These are phyloP conservation scores for Catalaphyllia jardinei DNA, from an alignment of 64 coral and sea anemone species.

Conservation along the genomic window DNA sequence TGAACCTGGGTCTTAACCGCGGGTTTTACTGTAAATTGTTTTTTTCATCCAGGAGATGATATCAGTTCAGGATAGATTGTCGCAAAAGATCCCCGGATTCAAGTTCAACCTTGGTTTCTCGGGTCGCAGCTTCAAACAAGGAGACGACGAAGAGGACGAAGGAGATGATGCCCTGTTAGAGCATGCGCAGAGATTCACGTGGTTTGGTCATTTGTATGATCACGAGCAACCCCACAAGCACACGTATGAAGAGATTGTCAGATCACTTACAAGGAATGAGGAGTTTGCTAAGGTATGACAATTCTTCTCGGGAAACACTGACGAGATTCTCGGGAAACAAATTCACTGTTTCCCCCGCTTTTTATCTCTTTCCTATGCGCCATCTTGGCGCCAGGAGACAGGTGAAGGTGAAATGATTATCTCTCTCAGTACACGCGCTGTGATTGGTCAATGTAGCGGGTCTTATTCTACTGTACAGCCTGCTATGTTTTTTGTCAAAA, in stretches of 20 bases:
- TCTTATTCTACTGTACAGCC: too few relatives aligned
- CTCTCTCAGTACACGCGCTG: too few relatives aligned
- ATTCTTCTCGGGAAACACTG: too few relatives aligned
- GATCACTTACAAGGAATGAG: slow-evolving; percentile 80
- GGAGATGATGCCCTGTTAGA: slow-evolving; percentile 83
- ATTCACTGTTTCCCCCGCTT: too few relatives aligned
- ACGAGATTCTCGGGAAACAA: too few relatives aligned
- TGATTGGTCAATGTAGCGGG: too few relatives aligned
- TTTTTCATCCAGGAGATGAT: slow-evolving; percentile 70
- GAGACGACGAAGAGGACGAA: slow-evolving; percentile 78
- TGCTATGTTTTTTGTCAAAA: too few relatives aligned
- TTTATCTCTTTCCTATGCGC: too few relatives aligned
- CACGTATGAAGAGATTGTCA: slow-evolving; percentile 61
- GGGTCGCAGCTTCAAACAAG: slow-evolving; percentile 78
- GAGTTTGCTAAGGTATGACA: slow-evolving; percentile 82
- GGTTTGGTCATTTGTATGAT: slow-evolving; percentile 98
- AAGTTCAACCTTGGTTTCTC: slow-evolving; percentile 97
- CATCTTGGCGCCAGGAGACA: too few relatives aligned
- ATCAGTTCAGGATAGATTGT: slow-evolving; percentile 70
- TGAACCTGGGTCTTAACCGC: too few relatives aligned
- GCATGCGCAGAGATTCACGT: slow-evolving; percentile 78
- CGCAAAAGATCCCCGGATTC: slow-evolving; percentile 88
- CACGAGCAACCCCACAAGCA: slow-evolving; percentile 94
- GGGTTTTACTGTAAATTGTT: not conserved
- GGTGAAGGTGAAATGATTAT: too few relatives aligned